A percentile compares a stretch with the other conserved stretches of the same genome.
These are phyloP conservation scores for Micrasema minimum DNA, from an alignment of 1,140 invertebrate genomes.

Conservation along the genomic window DNA sequence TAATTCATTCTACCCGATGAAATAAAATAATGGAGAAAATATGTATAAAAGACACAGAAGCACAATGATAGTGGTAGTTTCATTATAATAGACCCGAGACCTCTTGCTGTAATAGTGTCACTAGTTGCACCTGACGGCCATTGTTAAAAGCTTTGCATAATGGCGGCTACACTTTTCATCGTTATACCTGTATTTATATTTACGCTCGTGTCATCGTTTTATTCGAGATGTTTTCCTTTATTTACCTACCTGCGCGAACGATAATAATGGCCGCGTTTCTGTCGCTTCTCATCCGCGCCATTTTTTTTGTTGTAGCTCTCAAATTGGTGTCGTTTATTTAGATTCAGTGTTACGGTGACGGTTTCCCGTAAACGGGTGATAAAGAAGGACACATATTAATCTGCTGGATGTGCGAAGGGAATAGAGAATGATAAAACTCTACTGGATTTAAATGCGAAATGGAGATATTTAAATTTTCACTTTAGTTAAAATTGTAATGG, in stretches of 20 bases:
- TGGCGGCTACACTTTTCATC: slow-evolving; percentile 34
- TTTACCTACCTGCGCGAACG: slow-evolving; percentile 37
- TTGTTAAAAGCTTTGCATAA: slow-evolving; percentile 27
- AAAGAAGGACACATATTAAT: slow-evolving; percentile 38
- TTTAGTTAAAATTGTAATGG: too few relatives aligned
- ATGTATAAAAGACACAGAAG: too few relatives aligned
- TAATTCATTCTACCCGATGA: too few relatives aligned
- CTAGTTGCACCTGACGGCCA: slow-evolving; percentile 25
- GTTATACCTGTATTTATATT: slow-evolving; percentile 28
- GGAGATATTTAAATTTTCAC: too few relatives aligned
- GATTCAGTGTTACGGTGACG: slow-evolving; percentile 36
- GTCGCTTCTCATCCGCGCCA: slow-evolving; percentile 32
- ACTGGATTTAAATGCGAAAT: too few relatives aligned
- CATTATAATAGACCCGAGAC: too few relatives aligned
- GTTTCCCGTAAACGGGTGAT: slow-evolving; percentile 30
- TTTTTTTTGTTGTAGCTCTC: slow-evolving; percentile 34
- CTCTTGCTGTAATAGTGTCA: slow-evolving; percentile 5
- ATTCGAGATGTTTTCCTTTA: slow-evolving; percentile 41
- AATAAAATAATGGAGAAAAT: too few relatives aligned
- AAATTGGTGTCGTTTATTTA: slow-evolving; percentile 41
- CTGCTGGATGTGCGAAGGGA: slow-evolving; percentile 4
- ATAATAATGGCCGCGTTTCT: slow-evolving; percentile 39
- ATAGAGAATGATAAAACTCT: slow-evolving; percentile 14
- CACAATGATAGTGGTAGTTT: too few relatives aligned
- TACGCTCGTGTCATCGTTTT: slow-evolving; percentile 39